Evolutionary conservation across 2,888 invertebrate genomes (phyloP).

Genomic region (Aromia moschata): DNA sequence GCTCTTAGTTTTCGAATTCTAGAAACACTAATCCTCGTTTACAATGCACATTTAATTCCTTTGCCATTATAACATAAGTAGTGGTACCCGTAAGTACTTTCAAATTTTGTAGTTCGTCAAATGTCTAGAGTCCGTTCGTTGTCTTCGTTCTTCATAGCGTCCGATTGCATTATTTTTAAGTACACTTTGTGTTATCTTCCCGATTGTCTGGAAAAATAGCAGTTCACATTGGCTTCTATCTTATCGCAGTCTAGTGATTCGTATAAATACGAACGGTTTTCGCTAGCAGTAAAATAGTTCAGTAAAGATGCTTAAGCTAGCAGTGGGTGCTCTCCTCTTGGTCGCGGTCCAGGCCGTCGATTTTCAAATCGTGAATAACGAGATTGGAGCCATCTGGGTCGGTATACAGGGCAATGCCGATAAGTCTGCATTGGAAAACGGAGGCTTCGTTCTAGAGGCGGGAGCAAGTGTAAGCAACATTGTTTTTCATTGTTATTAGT

Average conservation of each 20-base stretch:
- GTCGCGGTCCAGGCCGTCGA: conserved; percentile 27
- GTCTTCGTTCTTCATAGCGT: too few relatives aligned
- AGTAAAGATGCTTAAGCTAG: conserved; percentile 9
- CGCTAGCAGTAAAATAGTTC: neutral
- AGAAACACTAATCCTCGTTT: too few relatives aligned
- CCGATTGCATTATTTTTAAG: too few relatives aligned
- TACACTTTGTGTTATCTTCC: too few relatives aligned
- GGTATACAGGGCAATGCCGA: conserved; percentile 45
- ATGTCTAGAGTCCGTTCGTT: too few relatives aligned
- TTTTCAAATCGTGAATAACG: conserved; percentile 42
- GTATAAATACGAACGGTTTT: neutral
- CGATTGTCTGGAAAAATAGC: too few relatives aligned
- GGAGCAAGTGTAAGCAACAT: conserved; percentile 32
- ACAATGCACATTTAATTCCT: too few relatives aligned
- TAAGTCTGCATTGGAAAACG: conserved; percentile 38
- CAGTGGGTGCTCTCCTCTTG: neutral
- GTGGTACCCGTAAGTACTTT: too few relatives aligned
- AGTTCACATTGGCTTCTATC: neutral
- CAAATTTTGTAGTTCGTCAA: too few relatives aligned
- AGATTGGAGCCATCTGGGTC: conserved; percentile 44
- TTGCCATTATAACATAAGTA: too few relatives aligned
- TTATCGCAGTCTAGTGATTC: neutral
- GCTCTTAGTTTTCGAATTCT: too few relatives aligned
- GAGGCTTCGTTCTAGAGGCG: conserved; percentile 44
- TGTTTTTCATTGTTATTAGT: neutral